Percentiles rank a stretch among this genome's conserved stretches.
Conservation (phyloP, 2,797 vertebrate species). For the Sebastes diaconus region DNA sequence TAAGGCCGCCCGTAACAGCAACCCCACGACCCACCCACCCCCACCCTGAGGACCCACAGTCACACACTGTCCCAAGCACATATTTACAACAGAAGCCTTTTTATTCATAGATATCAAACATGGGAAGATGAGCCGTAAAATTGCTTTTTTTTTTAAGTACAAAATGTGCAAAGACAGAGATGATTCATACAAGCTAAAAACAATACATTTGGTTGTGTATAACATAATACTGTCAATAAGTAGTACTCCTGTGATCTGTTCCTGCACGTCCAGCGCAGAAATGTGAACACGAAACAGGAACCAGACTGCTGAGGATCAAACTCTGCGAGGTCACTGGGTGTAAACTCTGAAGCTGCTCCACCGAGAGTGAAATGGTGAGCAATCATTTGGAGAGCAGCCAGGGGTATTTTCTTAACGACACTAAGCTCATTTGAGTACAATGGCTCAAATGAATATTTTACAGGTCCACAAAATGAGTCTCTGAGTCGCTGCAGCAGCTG, state of each 20-base stretch:
- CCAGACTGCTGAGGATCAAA: constrained; percentile 12
- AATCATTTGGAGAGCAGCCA: constrained; percentile 25
- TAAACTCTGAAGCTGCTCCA: constrained; percentile 28
- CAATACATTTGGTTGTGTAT: neutral
- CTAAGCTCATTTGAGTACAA: constrained; percentile 12
- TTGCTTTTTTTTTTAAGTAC: neutral
- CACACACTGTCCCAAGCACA: constrained; percentile 18
- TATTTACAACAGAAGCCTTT: constrained; percentile 23
- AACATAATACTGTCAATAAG: neutral
- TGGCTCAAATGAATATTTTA: constrained; percentile 15
- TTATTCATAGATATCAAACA: neutral
- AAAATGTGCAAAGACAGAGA: neutral
- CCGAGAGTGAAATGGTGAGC: constrained; percentile 19
- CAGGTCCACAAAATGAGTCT: neutral
- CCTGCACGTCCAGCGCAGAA: neutral
- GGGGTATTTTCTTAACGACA: constrained; percentile 12
- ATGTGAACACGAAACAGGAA: constrained; percentile 40
- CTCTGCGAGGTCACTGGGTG: constrained; percentile 36
- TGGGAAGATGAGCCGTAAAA: neutral
- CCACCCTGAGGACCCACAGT: constrained; percentile 18
- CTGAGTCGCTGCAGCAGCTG: neutral
- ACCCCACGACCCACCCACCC: neutral
- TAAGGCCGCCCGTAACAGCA: constrained; percentile 50
- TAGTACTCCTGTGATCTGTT: neutral
- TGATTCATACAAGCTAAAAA: neutral